Evolutionary conservation across 92 coral and sea anemone species (phyloP).

Genomic region (Actinostola sp.): DNA sequence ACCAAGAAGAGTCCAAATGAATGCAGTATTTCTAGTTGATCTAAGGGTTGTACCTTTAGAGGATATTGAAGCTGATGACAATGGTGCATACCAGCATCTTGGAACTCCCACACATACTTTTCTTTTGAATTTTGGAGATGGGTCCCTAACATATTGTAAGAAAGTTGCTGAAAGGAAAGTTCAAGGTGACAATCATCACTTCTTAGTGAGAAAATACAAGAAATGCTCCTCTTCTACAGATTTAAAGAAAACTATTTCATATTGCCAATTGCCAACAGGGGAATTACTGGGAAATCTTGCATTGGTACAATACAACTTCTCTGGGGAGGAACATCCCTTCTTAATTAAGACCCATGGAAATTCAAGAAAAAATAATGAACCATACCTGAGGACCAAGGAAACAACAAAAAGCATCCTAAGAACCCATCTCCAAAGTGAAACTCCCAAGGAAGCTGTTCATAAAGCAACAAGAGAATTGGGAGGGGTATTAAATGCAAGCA

Average conservation of each 20-base stretch:
- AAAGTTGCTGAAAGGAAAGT: neutral
- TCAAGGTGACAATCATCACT: too few species aligned
- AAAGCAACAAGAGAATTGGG: constrained; percentile 40
- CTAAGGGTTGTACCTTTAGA: constrained; percentile 26
- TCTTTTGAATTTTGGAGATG: neutral
- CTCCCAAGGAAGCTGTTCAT: constrained; percentile 39
- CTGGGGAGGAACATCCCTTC: constrained; percentile 25
- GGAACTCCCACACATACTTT: constrained; percentile 26
- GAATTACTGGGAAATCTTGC: constrained; percentile 23
- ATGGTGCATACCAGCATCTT: constrained; percentile 33
- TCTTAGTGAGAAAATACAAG: neutral
- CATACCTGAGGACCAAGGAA: constrained; percentile 40
- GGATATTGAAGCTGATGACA: constrained; percentile 40
- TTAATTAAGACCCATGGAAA: constrained; percentile 30
- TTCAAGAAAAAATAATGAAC: constrained; percentile 23
- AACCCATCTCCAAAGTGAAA: constrained; percentile 9
- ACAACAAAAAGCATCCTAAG: constrained; percentile 26
- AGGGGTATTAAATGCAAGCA: constrained; percentile 14
- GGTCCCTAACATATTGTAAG: neutral
- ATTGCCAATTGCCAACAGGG: constrained; percentile 21
- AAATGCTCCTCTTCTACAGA: constrained; percentile 38
- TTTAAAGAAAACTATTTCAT: constrained; percentile 35
- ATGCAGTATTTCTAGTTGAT: constrained; percentile 40
- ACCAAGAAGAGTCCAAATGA: constrained; percentile 49
- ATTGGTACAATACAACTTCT: constrained; percentile 37